phyloP scores from a whole-genome alignment of 2,888 invertebrate species.

The Caenorhabditis sulstoni region DNA sequence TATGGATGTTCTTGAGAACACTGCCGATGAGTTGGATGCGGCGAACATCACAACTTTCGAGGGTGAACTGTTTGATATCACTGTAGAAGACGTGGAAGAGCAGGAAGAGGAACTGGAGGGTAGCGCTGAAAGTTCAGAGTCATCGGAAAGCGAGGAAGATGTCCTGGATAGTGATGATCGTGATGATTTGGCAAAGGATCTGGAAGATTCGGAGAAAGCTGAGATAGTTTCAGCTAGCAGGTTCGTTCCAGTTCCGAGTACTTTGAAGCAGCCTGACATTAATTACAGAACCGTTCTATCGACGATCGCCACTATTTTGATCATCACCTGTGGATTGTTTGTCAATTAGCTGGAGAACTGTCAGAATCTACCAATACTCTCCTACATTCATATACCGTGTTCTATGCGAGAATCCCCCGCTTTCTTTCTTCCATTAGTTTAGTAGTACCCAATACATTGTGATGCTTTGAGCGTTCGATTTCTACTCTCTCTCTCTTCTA shows the following conservation, averaged over 20 bases:
- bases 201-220: slow-evolving; percentile 13
- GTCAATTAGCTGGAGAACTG: no score
- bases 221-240: slow-evolving; percentile 10
- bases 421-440: background rate
- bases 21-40: slow-evolving; percentile 46
- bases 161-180: slow-evolving; percentile 6
- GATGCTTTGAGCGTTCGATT: slow-evolving; percentile 2
- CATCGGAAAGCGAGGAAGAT: slow-evolving; percentile 19
- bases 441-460: slow-evolving; percentile 11
- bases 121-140: slow-evolving; percentile 35
- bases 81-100: slow-evolving; percentile 44
- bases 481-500: background rate
- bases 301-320: no score
- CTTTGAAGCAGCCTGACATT: no score
- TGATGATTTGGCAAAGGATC: slow-evolving; percentile 6
- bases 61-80: slow-evolving; percentile 41
- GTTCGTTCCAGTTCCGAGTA: background rate
- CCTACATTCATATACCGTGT: background rate
- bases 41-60: slow-evolving; percentile 49
- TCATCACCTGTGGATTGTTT: no score
- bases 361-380: background rate
- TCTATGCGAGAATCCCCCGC: background rate
- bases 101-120: slow-evolving; percentile 38
- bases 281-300: no score
- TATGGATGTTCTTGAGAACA: slow-evolving; percentile 53